A percentile compares a stretch with the other conserved stretches of the same genome.
Conservation (phyloP, 2,888 invertebrate genomes). For the Napeogenes inachia region DNA sequence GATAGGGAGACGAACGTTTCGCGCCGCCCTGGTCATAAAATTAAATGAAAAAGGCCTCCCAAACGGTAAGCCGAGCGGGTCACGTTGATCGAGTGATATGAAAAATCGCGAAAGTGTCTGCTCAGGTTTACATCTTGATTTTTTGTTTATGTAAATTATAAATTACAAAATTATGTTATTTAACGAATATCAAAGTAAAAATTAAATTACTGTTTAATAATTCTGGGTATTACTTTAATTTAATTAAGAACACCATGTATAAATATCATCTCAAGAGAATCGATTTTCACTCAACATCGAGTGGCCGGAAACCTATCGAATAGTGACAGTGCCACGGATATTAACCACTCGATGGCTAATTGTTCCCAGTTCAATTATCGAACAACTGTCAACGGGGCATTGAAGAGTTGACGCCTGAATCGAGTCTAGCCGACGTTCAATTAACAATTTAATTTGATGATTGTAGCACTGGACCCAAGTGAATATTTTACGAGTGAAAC, state of each 20-base stretch:
- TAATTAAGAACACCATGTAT: slow-evolving; percentile 12
- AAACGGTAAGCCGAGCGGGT: slow-evolving; percentile 29
- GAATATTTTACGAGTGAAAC: slow-evolving; percentile 2
- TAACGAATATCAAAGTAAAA: not conserved
- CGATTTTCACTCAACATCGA: slow-evolving; percentile 64
- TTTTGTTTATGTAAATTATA: slow-evolving; percentile 22
- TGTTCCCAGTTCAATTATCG: slow-evolving; percentile 74
- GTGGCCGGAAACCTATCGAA: slow-evolving; percentile 59
- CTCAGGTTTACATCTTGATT: slow-evolving; percentile 52
- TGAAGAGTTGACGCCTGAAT: slow-evolving; percentile 45
- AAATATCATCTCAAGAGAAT: slow-evolving; percentile 38
- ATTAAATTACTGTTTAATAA: too few relatives aligned
- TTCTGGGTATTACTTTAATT: not conserved
- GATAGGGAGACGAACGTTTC: slow-evolving; percentile 51
- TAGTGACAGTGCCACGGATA: slow-evolving; percentile 67
- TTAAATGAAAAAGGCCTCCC: slow-evolving; percentile 48
- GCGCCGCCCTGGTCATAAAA: slow-evolving; percentile 61
- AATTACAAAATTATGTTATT: not conserved
- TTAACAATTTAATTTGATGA: slow-evolving; percentile 14
- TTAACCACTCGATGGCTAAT: slow-evolving; percentile 73
- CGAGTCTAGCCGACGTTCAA: slow-evolving; percentile 43
- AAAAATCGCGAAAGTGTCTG: slow-evolving; percentile 54
- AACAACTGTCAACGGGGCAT: slow-evolving; percentile 65
- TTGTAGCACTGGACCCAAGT: slow-evolving; percentile 5
- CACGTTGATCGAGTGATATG: slow-evolving; percentile 45